Percentiles rank a stretch among this genome's conserved stretches.
These are phyloP conservation scores for Capra hircus DNA, from an alignment of 2,113 vertebrate species.

Conservation along the genomic window DNA sequence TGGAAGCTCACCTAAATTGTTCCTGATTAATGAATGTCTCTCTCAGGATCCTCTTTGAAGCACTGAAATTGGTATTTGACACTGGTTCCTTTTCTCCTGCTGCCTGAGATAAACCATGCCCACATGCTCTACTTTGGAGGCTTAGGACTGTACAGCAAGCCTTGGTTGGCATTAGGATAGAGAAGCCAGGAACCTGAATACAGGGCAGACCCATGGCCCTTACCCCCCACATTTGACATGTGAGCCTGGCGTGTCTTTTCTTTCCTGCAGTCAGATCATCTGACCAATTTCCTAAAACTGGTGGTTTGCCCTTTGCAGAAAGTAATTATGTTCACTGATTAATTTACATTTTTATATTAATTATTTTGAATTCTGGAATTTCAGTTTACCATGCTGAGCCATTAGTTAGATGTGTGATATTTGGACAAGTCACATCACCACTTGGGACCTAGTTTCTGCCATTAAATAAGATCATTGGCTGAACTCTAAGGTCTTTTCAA, in stretches of 20 bases:
- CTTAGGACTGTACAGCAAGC: background rate
- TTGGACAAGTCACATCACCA: background rate
- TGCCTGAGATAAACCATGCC: background rate
- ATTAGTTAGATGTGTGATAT: background rate
- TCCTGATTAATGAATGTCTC: background rate
- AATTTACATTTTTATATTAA: background rate
- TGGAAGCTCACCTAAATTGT: background rate
- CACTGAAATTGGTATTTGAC: background rate
- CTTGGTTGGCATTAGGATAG: background rate
- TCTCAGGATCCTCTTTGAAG: background rate
- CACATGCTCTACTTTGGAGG: background rate
- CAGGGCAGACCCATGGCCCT: background rate
- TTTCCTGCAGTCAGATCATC: background rate
- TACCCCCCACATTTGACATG: too few relatives aligned
- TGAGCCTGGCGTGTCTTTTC: background rate
- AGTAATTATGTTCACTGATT: background rate
- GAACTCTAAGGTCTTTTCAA: background rate
- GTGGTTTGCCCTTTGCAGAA: background rate
- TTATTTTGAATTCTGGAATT: background rate
- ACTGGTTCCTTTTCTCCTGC: background rate
- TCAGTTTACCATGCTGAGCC: background rate
- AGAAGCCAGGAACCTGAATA: background rate
- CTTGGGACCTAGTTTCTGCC: background rate
- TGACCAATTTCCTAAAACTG: background rate
- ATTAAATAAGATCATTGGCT: background rate